Base-by-base conservation (phyloP, 1,140 invertebrate genomes). In the Diploscapter pachys region DNA sequence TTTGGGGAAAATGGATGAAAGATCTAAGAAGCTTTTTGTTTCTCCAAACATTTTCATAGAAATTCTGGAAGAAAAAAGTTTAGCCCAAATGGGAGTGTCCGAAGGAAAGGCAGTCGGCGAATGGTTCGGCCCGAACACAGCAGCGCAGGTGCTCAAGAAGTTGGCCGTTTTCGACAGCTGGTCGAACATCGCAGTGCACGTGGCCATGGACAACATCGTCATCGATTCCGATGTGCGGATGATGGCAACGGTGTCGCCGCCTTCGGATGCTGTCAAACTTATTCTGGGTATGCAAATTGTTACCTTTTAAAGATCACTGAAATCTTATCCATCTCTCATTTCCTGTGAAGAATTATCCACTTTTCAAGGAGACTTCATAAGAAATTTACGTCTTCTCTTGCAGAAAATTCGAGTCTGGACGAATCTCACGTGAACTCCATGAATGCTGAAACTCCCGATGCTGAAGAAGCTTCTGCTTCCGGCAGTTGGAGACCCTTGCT, bases 41-140 rank as follows among this genome's bases (percentile, higher is more conserved):
- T 31, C 31, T 31, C 31, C 31, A 31, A 31, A 31, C 31, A 31
- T 31, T 31, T 31, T 31, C 31, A 31, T 31, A 31, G 31, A 31
- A 31, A 31, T 31, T 31, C 31, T 31, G 31, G 31, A 31, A 31
- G 53, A 9, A 56, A 31, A 2, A 53, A 78, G 83, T 83, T 59
- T 75, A 89, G 89, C 96, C 61, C 89, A 93, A 79, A 97, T 94
- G 91, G 96, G 96, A 63, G 93, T 92, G 72, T 92, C 91, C 4
- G 93, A 97, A 87, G 95, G 95, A 62, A 98, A 98, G 88, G 90
- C 91, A 54, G 91, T 99, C 8, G 96, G 96, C n/a, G 91, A 96
- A 84, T 99, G 97, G 97, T 97, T 99, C 88, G 96, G 97, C 63
- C 97, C 97, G 52, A 99, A 99, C 87, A 98, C 96, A 64, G 91